Percentiles rank a stretch among this genome's conserved stretches.
Evolutionary conservation across 2,888 invertebrate genomes (phyloP).

Genomic region (Azorinus chamasolen): DNA sequence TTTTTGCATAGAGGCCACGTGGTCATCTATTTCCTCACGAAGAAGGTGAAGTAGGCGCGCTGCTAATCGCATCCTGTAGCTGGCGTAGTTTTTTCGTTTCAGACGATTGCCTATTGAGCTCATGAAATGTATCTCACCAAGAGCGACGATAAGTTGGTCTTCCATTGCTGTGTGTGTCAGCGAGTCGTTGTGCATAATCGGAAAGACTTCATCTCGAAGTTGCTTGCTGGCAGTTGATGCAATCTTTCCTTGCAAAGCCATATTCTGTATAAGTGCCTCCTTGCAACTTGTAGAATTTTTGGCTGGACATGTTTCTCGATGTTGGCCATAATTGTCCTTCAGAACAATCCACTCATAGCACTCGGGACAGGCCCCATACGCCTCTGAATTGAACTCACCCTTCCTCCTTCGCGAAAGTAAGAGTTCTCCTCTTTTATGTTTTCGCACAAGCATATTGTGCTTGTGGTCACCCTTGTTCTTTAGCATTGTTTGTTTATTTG

Average conservation of each 20-base stretch:
- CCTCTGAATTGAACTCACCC: neutral
- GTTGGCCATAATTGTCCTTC: slow-evolving; percentile 13
- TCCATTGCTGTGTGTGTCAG: slow-evolving; percentile 6
- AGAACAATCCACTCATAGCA: slow-evolving; percentile 17
- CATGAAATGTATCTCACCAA: slow-evolving; percentile 24
- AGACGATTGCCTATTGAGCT: slow-evolving; percentile 7
- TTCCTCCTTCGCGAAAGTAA: slow-evolving; percentile 10
- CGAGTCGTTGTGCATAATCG: slow-evolving; percentile 24
- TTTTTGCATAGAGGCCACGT: slow-evolving; percentile 1
- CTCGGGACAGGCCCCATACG: slow-evolving; percentile 9
- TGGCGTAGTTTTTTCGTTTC: slow-evolving; percentile 29
- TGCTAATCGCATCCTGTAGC: slow-evolving; percentile 43
- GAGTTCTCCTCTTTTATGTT: slow-evolving; percentile 4
- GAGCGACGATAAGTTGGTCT: slow-evolving; percentile 18
- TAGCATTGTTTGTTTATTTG: slow-evolving; percentile 7
- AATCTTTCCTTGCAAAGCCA: slow-evolving; percentile 11
- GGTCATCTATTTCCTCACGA: slow-evolving; percentile 4
- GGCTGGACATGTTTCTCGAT: neutral
- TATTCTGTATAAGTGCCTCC: slow-evolving; percentile 4
- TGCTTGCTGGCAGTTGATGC: neutral
- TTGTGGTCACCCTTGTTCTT: slow-evolving; percentile 16
- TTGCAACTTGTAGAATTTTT: neutral
- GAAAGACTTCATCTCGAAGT: slow-evolving; percentile 34
- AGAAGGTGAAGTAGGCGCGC: slow-evolving; percentile 25
- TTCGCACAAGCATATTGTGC: slow-evolving; percentile 13